Evolutionary conservation across 2,797 vertebrate genomes (phyloP).

Genomic region (Holocentrus rufus): DNA sequence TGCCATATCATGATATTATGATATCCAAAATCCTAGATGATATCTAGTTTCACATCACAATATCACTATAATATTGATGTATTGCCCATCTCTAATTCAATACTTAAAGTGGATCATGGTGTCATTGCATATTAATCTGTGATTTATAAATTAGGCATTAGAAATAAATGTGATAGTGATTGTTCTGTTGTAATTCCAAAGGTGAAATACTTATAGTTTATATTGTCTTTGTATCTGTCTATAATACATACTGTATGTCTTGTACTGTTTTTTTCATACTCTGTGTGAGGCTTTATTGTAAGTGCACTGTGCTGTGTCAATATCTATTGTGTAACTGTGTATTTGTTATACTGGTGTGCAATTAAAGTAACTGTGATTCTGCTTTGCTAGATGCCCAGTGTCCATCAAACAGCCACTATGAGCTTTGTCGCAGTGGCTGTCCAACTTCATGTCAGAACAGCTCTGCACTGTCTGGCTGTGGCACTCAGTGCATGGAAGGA

Average conservation of each 20-base stretch:
- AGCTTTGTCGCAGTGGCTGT: slow-evolving; percentile 77
- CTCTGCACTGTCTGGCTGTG: slow-evolving; percentile 41
- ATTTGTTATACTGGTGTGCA: background rate
- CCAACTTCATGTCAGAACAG: slow-evolving; percentile 69
- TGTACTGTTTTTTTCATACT: background rate
- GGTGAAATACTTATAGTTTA: background rate
- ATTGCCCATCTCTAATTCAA: too few relatives aligned
- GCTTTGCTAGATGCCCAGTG: slow-evolving; percentile 74
- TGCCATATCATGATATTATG: too few relatives aligned
- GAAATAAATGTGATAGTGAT: too few relatives aligned
- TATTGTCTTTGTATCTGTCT: background rate
- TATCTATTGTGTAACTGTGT: background rate
- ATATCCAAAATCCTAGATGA: too few relatives aligned
- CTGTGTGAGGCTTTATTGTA: background rate
- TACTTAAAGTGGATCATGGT: too few relatives aligned
- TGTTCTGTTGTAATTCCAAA: too few relatives aligned
- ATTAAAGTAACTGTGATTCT: background rate
- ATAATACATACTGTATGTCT: background rate
- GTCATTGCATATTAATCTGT: too few relatives aligned
- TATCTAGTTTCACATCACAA: too few relatives aligned
- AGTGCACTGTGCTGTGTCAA: background rate
- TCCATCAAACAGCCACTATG: slow-evolving; percentile 80
- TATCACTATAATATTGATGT: too few relatives aligned
- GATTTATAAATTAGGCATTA: too few relatives aligned
- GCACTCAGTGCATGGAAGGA: slow-evolving; percentile 78